phyloP scores from a whole-genome alignment of 2,113 vertebrate genomes.

The Tetrax tetrax region DNA sequence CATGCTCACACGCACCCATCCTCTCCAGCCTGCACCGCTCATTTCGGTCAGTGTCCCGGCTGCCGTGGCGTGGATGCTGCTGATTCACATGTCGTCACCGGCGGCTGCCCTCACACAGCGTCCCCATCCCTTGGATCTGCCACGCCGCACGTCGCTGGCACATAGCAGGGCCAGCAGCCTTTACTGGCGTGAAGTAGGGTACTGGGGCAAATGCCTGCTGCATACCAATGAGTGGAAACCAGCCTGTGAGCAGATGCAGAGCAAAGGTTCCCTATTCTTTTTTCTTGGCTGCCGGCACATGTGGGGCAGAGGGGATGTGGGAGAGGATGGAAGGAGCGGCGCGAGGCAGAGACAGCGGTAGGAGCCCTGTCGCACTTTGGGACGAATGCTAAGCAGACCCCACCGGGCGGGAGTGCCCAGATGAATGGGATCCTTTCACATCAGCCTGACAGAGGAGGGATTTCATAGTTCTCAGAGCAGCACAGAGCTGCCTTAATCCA shows the following conservation, averaged over 20 bases:
- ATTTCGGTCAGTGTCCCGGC: fast-evolving
- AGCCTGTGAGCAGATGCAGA: not conserved
- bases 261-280: slow-evolving; percentile 29
- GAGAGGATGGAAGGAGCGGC: not conserved
- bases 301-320: slow-evolving; percentile 7
- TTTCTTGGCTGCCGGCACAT: slow-evolving; percentile 11
- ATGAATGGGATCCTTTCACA: slow-evolving; percentile 75
- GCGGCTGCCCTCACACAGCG: not conserved
- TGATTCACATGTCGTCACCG: slow-evolving; percentile 31
- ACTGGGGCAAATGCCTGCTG: slow-evolving; percentile 30
- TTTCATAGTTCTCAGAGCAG: slow-evolving; percentile 44
- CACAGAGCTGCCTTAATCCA: slow-evolving; percentile 68
- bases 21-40: fast-evolving
- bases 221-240: slow-evolving; percentile 6
- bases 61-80: not conserved
- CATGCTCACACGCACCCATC: fast-evolving
- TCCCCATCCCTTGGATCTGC: not conserved
- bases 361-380: not conserved
- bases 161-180: not conserved
- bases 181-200: not conserved
- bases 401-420: not conserved
- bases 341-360: slow-evolving; percentile 21
- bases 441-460: slow-evolving; percentile 58
- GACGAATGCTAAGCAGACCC: slow-evolving; percentile 67
- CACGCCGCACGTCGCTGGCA: not conserved